A percentile compares a stretch with the other conserved stretches of the same genome.
Evolutionary conservation across 2,888 invertebrate species (phyloP).

Genomic region (Hydriomena furcata): DNA sequence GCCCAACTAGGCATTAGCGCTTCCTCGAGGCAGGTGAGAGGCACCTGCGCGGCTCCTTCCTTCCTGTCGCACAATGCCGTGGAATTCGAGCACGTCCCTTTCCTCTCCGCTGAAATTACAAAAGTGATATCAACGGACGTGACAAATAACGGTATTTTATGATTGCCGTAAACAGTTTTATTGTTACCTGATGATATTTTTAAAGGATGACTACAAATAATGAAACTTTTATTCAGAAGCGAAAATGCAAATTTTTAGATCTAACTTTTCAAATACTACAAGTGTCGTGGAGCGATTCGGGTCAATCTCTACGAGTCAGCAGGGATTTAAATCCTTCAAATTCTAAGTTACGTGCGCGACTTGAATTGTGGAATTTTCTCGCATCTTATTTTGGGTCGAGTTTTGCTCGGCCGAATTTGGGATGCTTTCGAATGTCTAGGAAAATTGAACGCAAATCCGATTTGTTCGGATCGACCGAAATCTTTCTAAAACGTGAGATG

Average conservation of each 20-base stretch:
- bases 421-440: slow-evolving; percentile 69
- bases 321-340: slow-evolving; percentile 67
- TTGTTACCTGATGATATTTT: slow-evolving; percentile 30
- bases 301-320: slow-evolving; percentile 57
- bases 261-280: slow-evolving; percentile 34
- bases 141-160: slow-evolving; percentile 40
- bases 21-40: slow-evolving; percentile 54
- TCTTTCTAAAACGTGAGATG: slow-evolving; percentile 55
- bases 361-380: slow-evolving; percentile 60
- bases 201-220: slow-evolving; percentile 7
- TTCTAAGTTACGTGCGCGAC: slow-evolving; percentile 56
- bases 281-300: slow-evolving; percentile 47
- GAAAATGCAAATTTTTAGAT: slow-evolving; percentile 29
- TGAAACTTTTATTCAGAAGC: slow-evolving; percentile 5
- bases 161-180: slow-evolving; percentile 35
- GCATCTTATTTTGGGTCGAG: slow-evolving; percentile 60
- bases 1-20: slow-evolving; percentile 35
- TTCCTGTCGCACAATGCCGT: slow-evolving; percentile 55
- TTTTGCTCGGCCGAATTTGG: slow-evolving; percentile 59
- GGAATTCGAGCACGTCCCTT: slow-evolving; percentile 47
- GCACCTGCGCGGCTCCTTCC: slow-evolving; percentile 63
- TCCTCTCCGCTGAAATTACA: slow-evolving; percentile 40
- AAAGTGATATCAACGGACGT: slow-evolving; percentile 39
- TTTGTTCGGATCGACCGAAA: slow-evolving; percentile 65
- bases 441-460: slow-evolving; percentile 80